Conservation (phyloP, 2,797 vertebrate genomes). For the Lerista edwardsae region DNA sequence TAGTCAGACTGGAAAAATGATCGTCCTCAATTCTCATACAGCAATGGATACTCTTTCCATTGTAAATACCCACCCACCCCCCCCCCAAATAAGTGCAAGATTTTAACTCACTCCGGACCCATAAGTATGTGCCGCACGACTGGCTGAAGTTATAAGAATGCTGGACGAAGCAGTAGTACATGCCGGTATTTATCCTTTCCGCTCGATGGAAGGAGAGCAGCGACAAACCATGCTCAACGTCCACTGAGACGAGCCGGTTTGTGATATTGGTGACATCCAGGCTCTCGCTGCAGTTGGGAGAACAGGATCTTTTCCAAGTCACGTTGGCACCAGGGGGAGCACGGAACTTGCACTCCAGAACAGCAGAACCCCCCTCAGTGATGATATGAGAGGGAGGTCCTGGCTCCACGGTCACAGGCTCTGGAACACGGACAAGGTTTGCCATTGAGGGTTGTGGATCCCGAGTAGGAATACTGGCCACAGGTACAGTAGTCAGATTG, state of each 20-base stretch:
- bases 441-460: accelerated
- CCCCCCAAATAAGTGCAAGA: not conserved
- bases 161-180: conserved; percentile 60
- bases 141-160: accelerated
- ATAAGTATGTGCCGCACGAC: conserved; percentile 75
- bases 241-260: accelerated
- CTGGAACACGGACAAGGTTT: accelerated
- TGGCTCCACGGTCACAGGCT: not conserved
- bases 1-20: not conserved
- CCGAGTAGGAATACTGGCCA: accelerated
- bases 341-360: conserved; percentile 26
- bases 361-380: not conserved
- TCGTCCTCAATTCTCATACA: too few relatives aligned
- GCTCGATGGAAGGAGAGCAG: not conserved
- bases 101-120: conserved; percentile 66
- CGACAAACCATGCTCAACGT: accelerated
- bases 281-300: accelerated
- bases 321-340: accelerated
- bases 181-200: conserved; percentile 40
- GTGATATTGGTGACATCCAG: accelerated
- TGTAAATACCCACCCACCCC: too few relatives aligned
- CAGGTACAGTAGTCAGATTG: accelerated
- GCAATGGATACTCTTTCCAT: not conserved
- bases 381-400: conserved; percentile 35
- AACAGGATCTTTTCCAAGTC: conserved; percentile 44